Evolutionary conservation across 2,888 invertebrate species (phyloP).

Genomic region (Phanerotoma sp.): DNA sequence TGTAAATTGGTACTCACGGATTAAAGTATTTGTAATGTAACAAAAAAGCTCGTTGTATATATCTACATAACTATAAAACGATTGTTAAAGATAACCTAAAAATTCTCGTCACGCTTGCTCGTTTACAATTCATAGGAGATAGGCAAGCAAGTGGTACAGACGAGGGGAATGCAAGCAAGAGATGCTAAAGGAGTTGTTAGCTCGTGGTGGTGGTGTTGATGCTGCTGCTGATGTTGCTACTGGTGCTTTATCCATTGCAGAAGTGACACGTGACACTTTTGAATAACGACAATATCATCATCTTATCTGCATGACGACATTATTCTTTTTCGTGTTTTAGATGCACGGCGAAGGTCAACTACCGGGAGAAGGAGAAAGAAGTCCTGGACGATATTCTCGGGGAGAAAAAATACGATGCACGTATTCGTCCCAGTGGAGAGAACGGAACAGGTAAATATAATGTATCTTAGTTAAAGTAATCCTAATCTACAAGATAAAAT

Average conservation of each 20-base stretch:
- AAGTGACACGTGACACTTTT: background rate
- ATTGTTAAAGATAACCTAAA: too few species aligned
- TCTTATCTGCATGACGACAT: background rate
- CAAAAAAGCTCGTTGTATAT: too few species aligned
- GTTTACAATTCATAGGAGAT: too few species aligned
- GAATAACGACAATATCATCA: background rate
- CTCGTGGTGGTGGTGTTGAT: too few species aligned
- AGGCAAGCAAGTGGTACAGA: too few species aligned
- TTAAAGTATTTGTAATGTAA: too few species aligned
- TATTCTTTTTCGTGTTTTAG: conserved; percentile 56
- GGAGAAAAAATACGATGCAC: conserved; percentile 86
- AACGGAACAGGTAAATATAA: conserved; percentile 85
- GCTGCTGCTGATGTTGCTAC: too few species aligned
- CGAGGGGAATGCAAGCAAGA: too few species aligned
- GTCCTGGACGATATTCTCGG: conserved; percentile 92
- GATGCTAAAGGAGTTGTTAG: too few species aligned
- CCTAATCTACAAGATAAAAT: background rate
- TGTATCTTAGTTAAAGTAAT: background rate
- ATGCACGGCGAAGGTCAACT: conserved; percentile 83
- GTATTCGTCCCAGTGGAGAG: conserved; percentile 90
- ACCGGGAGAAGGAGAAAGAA: conserved; percentile 92
- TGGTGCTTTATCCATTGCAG: background rate
- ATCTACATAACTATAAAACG: too few species aligned
- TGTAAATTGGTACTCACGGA: too few species aligned
- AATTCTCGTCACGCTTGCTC: too few species aligned